Conservation (phyloP, 2,888 invertebrate genomes). For the Augiades crinisus region DNA sequence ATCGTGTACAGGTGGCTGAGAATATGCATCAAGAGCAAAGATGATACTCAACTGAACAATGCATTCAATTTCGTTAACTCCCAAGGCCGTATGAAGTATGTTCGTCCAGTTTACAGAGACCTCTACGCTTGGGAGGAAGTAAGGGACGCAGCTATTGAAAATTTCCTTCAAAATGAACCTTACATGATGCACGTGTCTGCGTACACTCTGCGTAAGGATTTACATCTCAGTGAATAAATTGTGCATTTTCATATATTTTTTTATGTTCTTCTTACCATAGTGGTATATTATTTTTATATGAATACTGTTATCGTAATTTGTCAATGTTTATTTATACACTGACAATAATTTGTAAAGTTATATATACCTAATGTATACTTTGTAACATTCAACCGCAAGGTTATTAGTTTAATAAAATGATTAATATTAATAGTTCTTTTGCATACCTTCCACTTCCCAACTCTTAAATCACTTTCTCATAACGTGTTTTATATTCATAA, state of each 20-base stretch:
- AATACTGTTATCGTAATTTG: background rate
- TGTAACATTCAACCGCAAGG: background rate
- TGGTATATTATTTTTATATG: constrained; percentile 13
- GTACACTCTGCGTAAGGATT: constrained; percentile 87
- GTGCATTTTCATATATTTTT: constrained; percentile 13
- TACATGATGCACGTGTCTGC: constrained; percentile 93
- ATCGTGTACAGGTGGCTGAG: constrained; percentile 90
- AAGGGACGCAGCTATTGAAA: constrained; percentile 84
- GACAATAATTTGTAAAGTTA: constrained; percentile 4
- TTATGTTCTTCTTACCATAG: constrained; percentile 10
- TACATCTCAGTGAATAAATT: constrained; percentile 73
- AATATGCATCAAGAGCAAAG: constrained; percentile 87
- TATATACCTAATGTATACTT: background rate
- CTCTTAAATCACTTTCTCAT: background rate
- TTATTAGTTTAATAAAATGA: background rate
- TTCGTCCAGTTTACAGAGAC: constrained; percentile 93
- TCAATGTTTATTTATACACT: constrained; percentile 1
- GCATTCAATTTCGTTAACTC: constrained; percentile 90
- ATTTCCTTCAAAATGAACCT: constrained; percentile 85
- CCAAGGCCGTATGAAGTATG: constrained; percentile 95
- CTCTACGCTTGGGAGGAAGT: constrained; percentile 90
- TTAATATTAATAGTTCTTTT: background rate
- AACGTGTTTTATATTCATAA: too few relatives aligned
- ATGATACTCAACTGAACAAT: constrained; percentile 83
- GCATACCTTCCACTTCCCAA: background rate